These are phyloP conservation scores for Trichoplusia ni DNA, from an alignment of 1,140 invertebrate species.

Conservation along the genomic window DNA sequence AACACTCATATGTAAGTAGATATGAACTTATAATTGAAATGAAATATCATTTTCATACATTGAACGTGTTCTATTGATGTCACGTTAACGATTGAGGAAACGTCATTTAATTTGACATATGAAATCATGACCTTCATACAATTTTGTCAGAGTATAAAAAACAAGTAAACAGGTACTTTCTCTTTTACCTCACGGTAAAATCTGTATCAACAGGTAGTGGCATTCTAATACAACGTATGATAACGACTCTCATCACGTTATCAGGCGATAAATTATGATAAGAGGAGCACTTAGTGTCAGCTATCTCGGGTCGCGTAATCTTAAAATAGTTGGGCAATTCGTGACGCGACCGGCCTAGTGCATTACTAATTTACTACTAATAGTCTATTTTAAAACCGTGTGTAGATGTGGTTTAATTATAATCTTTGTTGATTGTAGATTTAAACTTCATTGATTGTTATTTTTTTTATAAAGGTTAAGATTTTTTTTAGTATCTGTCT, in stretches of 20 bases:
- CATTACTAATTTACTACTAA: neutral
- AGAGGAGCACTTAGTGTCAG: constrained; percentile 45
- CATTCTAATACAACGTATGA: constrained; percentile 41
- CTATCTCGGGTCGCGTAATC: constrained; percentile 39
- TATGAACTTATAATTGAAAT: too few species aligned
- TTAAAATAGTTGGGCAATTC: constrained; percentile 53
- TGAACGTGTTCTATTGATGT: too few species aligned
- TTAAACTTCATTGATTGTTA: too few species aligned
- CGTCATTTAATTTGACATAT: too few species aligned
- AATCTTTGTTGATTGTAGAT: neutral
- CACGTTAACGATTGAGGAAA: too few species aligned
- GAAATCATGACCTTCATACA: too few species aligned
- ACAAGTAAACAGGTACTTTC: too few species aligned
- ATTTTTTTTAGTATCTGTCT: too few species aligned
- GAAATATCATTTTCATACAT: too few species aligned
- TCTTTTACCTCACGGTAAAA: neutral
- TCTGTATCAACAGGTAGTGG: constrained; percentile 30
- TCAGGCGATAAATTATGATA: constrained; percentile 50
- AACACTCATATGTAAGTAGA: too few species aligned
- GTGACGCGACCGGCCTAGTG: constrained; percentile 22
- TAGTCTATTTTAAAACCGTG: neutral
- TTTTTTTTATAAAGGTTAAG: too few species aligned
- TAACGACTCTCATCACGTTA: constrained; percentile 51
- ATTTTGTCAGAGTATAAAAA: too few species aligned
- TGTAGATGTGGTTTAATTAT: neutral